A percentile compares a stretch with the other conserved stretches of the same genome.
Evolutionary conservation across 2,113 vertebrate species (phyloP).

Genomic region (Verasper variegatus): DNA sequence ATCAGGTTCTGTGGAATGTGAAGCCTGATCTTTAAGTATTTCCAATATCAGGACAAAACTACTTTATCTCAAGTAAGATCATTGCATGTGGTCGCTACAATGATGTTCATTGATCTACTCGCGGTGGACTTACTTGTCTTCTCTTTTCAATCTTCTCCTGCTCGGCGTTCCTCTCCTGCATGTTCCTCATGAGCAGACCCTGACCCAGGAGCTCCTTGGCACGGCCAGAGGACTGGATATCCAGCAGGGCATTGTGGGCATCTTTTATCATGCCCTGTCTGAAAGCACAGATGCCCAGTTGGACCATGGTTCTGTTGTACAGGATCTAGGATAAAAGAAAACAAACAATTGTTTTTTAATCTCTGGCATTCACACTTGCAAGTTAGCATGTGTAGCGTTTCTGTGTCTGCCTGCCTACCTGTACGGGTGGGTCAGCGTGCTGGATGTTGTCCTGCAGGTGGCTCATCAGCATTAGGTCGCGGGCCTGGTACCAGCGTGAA

Average conservation of each 20-base stretch:
- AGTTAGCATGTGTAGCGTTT: not conserved
- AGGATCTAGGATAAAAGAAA: slow-evolving; percentile 84
- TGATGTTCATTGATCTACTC: no score
- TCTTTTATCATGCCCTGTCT: slow-evolving; percentile 94
- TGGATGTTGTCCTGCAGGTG: slow-evolving; percentile 96
- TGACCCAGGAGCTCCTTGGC: slow-evolving; percentile 95
- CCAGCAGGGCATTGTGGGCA: slow-evolving; percentile 91
- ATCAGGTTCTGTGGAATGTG: not conserved
- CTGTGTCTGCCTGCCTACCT: slow-evolving; percentile 75
- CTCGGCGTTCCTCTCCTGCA: slow-evolving; percentile 93
- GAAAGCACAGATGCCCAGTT: slow-evolving; percentile 94
- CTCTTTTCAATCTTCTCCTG: slow-evolving; percentile 95
- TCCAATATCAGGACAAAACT: no score
- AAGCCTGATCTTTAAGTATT: not conserved
- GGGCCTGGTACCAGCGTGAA: slow-evolving; percentile 93
- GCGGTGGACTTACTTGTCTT: slow-evolving; percentile 79
- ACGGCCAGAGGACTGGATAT: slow-evolving; percentile 92
- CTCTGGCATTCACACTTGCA: not conserved
- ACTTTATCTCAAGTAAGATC: no score
- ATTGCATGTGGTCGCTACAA: no score
- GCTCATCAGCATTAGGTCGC: slow-evolving; percentile 95
- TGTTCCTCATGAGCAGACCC: slow-evolving; percentile 91
- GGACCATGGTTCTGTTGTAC: slow-evolving; percentile 95
- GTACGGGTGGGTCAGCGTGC: slow-evolving; percentile 91
- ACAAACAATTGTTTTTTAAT: not conserved